Evolutionary conservation across 1,140 invertebrate genomes (phyloP).

Genomic region (Drosophila murphyi): DNA sequence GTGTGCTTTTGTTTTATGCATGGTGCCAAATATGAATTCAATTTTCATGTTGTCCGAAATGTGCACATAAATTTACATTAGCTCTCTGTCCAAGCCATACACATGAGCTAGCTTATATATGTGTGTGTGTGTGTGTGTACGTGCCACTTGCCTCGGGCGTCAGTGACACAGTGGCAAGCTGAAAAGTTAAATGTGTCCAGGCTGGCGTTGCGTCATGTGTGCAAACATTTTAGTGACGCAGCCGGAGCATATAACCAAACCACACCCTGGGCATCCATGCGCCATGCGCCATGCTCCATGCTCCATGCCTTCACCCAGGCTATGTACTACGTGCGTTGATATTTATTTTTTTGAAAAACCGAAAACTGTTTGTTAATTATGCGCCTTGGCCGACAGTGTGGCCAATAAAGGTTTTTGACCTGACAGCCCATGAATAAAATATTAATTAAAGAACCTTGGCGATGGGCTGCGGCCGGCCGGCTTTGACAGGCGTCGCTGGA

Average conservation of each 20-base stretch:
- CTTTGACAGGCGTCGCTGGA: constrained; percentile 47
- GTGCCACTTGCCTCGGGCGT: not conserved
- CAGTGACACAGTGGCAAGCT: constrained; percentile 4
- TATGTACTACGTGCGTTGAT: not conserved
- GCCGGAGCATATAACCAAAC: not conserved
- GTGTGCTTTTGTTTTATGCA: constrained; percentile 1
- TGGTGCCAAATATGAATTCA: constrained; percentile 45
- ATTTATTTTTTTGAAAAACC: constrained; percentile 55
- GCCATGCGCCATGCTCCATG: not conserved
- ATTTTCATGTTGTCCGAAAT: constrained; percentile 56
- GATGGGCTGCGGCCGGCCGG: constrained; percentile 31
- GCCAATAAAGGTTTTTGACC: constrained; percentile 42
- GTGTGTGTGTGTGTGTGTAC: too few species aligned
- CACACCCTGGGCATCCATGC: constrained; percentile 16
- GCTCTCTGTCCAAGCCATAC: constrained; percentile 10
- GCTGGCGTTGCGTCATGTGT: constrained; percentile 56
- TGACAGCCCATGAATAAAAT: constrained; percentile 68
- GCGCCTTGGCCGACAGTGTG: constrained; percentile 42
- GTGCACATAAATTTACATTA: constrained; percentile 63
- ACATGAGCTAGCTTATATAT: not conserved
- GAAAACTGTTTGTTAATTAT: constrained; percentile 76
- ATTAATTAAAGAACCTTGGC: constrained; percentile 75
- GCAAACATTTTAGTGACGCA: constrained; percentile 39
- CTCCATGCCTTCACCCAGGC: not conserved
- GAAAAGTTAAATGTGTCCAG: not conserved